Evolutionary conservation across 2,113 vertebrate genomes (phyloP).

Genomic region (Ammospiza caudacuta): DNA sequence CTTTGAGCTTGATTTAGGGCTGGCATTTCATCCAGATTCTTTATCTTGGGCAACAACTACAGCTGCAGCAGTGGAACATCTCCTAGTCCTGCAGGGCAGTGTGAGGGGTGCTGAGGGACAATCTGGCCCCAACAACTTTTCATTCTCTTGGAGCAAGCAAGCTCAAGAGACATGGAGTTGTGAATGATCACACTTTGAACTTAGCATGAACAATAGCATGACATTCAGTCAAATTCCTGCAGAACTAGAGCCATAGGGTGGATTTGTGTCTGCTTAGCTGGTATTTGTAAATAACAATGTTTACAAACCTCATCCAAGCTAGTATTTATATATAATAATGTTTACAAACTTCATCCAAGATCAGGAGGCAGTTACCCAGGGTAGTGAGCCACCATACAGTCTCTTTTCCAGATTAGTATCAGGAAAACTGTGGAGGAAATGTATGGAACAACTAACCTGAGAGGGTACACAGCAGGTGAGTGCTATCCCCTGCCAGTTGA

Average conservation of each 20-base stretch:
- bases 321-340: not conserved
- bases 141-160: not conserved
- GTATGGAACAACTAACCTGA: not conserved
- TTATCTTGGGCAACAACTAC: not conserved
- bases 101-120: not conserved
- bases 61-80: not conserved
- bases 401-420: not conserved
- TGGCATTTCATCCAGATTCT: not conserved
- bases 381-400: not conserved
- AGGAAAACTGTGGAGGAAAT: not conserved
- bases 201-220: not conserved
- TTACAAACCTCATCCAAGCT: not conserved
- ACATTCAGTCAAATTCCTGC: not conserved
- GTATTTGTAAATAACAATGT: not conserved
- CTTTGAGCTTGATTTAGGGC: not conserved
- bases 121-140: not conserved
- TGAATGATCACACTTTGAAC: not conserved
- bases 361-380: not conserved
- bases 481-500: not conserved
- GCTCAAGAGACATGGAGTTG: not conserved
- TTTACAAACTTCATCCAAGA: not conserved
- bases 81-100: not conserved
- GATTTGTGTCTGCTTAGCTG: not conserved
- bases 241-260: not conserved
- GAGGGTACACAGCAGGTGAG: not conserved